Conservation (phyloP, 1,140 invertebrate genomes). For the Coenobita brevimanus region DNA sequence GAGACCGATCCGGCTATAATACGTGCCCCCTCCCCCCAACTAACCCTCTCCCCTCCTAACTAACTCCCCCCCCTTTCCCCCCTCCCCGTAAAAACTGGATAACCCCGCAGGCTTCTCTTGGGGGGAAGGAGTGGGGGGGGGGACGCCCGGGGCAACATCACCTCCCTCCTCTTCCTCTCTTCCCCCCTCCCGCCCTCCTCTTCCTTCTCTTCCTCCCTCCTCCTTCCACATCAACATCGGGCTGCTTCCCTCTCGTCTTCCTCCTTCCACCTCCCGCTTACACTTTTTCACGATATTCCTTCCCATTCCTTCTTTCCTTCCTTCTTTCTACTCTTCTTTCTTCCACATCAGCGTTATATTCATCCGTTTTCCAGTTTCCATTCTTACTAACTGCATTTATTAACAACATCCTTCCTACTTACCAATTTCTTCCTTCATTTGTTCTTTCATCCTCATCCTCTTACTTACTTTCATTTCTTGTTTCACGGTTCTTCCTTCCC, state of each 20-base stretch:
- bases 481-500: not conserved
- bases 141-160: constrained; percentile 39
- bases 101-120: constrained; percentile 41
- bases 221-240: not conserved
- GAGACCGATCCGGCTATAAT: not conserved
- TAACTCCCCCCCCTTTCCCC: not conserved
- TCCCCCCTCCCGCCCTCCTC: not conserved
- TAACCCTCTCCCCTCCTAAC: not conserved
- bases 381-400: not conserved
- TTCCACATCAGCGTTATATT: too few relatives aligned
- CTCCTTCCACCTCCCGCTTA: not conserved
- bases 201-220: not conserved
- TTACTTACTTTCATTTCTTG: not conserved
- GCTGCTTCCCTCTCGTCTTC: too few relatives aligned
- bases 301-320: not conserved
- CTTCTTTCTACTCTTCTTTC: not conserved
- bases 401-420: not conserved
- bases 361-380: too few relatives aligned
- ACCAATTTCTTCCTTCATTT: not conserved
- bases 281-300: not conserved
- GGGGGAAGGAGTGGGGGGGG: constrained; percentile 10
- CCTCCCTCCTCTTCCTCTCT: constrained; percentile 3
- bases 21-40: not conserved
- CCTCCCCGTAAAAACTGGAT: constrained; percentile 49
- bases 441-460: not conserved